Evolutionary conservation across 2,113 vertebrate genomes (phyloP), one percentile per base, ranked within the genome.

Genomic region (Ursus arctos): DNA sequence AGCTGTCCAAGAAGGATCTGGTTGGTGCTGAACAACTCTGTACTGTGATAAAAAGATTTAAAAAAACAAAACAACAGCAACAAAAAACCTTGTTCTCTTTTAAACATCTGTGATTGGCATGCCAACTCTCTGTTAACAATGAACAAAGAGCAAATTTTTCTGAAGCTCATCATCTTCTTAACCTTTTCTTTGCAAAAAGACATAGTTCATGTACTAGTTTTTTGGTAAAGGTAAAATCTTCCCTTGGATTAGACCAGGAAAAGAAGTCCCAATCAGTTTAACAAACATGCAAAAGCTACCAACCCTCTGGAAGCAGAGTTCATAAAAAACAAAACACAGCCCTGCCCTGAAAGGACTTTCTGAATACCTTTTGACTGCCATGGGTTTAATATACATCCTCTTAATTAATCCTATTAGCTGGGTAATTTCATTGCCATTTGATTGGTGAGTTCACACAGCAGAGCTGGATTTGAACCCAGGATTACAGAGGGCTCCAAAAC

Each of bases 91-190:
- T 79, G 85, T 36, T 96, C 92, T 94, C 92, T 86, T 97, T 89
- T 36, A 83, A 94, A 95, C 90, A 97, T 91, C 96, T 95, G 93
- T 86, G 95, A 93, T 53, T 76, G 90, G 83, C 96, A 94, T 82
- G 81, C 80, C 28, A 31, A 86, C 79, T 74, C 77, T 53, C 84
- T 82, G 47, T 53, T 84, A 92, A 91, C 95, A 97, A 88, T 93
- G 95, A 96, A 98, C 97, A 98, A 94, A 95, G n/a, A n/a, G 85
- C n/a, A 92, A 90, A 81, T 57, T 69, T 96, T 96, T 81, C 92
- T 87, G 67, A 96, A 94, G 55, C 16, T 89, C 93, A 84, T 59
- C 67, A 88, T 91, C 92, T 93, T 89, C 55, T 74, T 91, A 88
- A 97, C 36, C 49, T 96, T 96, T 96, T 87, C 95, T 95, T 89